These are phyloP conservation scores for Erebia aethiops DNA, from an alignment of 2,888 invertebrate genomes.

Conservation along the genomic window DNA sequence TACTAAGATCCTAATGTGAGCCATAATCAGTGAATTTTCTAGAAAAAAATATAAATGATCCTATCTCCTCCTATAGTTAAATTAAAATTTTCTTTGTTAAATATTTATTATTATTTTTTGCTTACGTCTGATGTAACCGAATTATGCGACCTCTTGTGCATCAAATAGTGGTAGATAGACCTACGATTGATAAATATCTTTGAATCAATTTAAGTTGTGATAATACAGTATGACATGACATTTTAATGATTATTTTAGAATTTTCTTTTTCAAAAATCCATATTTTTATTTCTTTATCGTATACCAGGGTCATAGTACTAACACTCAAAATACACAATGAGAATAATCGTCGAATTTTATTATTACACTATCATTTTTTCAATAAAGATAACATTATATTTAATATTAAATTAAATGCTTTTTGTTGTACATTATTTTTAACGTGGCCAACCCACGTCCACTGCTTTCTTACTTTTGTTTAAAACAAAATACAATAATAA, in stretches of 20 bases:
- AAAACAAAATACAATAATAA: constrained; percentile 58
- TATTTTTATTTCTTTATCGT: not conserved
- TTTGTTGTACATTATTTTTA: constrained; percentile 76
- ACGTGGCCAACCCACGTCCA: constrained; percentile 57
- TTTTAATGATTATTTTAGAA: not conserved
- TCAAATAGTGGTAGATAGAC: too few species aligned
- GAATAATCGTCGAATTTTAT: constrained; percentile 58
- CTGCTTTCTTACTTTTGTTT: constrained; percentile 51
- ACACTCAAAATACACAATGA: constrained; percentile 58
- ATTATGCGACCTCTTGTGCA: too few species aligned
- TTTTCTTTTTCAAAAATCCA: not conserved
- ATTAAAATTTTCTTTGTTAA: too few species aligned
- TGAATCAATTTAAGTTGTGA: too few species aligned
- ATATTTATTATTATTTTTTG: too few species aligned
- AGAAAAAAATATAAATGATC: too few species aligned
- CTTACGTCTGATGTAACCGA: too few species aligned
- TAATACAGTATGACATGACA: too few species aligned
- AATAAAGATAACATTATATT: constrained; percentile 77
- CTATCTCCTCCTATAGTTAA: too few species aligned
- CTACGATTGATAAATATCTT: too few species aligned
- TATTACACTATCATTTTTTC: constrained; percentile 57
- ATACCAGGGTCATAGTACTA: constrained; percentile 8
- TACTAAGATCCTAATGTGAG: constrained; percentile 3
- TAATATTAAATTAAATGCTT: constrained; percentile 83
- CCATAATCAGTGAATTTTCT: not conserved